phyloP scores from a whole-genome alignment of 2,888 invertebrate species.

The Argyresthia goedartella region DNA sequence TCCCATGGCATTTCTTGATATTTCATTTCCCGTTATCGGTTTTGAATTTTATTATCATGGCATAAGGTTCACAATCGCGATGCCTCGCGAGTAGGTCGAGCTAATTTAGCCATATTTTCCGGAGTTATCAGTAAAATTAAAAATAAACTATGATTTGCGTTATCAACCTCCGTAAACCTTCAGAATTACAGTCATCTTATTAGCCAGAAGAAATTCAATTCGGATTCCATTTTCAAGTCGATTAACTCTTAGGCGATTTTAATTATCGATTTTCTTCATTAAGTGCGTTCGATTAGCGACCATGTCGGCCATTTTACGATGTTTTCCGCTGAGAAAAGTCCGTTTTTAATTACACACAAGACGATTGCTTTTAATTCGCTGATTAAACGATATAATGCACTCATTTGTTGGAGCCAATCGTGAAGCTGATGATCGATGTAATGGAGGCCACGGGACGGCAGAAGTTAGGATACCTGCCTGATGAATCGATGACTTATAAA shows the following conservation, averaged over 20 bases:
- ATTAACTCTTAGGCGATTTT: slow-evolving; percentile 55
- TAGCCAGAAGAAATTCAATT: neutral
- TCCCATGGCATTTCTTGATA: too few species aligned
- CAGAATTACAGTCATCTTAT: neutral
- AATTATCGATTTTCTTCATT: slow-evolving; percentile 63
- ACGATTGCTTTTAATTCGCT: slow-evolving; percentile 38
- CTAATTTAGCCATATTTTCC: too few species aligned
- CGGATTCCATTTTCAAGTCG: slow-evolving; percentile 62
- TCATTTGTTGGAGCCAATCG: slow-evolving; percentile 19
- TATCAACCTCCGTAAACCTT: too few species aligned
- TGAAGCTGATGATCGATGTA: slow-evolving; percentile 1
- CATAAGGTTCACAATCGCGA: too few species aligned
- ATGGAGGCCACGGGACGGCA: too few species aligned
- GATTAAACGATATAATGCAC: slow-evolving; percentile 43
- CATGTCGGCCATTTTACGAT: slow-evolving; percentile 57
- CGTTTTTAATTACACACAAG: slow-evolving; percentile 49
- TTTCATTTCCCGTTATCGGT: too few species aligned
- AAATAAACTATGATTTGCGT: too few species aligned
- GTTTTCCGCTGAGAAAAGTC: slow-evolving; percentile 29
- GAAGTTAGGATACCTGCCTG: too few species aligned
- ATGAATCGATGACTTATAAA: too few species aligned
- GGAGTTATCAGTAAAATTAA: too few species aligned
- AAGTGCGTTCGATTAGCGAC: slow-evolving; percentile 61
- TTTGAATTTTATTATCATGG: too few species aligned
- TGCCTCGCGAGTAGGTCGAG: too few species aligned